Percentiles rank a stretch among this genome's conserved stretches.
Evolutionary conservation across 1,140 invertebrate genomes (phyloP).

Genomic region (Brachionus manjavacas): DNA sequence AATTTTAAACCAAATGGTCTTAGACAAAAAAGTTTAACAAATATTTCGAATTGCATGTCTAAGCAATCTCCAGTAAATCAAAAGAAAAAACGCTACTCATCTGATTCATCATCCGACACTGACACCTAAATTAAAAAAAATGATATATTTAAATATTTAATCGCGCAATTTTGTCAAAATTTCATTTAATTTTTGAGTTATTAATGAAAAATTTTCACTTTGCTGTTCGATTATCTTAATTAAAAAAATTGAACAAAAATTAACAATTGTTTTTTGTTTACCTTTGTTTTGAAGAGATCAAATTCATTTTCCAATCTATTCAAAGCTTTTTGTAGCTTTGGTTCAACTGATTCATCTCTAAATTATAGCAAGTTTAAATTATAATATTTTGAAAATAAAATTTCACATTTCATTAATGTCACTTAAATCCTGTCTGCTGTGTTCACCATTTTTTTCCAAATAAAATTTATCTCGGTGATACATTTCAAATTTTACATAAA

Average conservation of each 20-base stretch:
- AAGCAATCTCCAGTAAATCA: background rate
- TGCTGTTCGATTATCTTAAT: background rate
- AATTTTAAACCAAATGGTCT: background rate
- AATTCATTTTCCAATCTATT: background rate
- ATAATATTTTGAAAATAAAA: background rate
- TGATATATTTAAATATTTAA: background rate
- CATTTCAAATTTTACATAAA: slow-evolving; percentile 42
- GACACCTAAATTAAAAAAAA: background rate
- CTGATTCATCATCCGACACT: slow-evolving; percentile 6
- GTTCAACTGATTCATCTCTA: background rate
- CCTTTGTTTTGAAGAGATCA: background rate
- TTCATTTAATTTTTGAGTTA: background rate
- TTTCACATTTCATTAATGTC: background rate
- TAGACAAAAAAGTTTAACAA: background rate
- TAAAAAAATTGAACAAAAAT: background rate
- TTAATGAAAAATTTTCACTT: background rate
- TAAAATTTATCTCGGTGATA: slow-evolving; percentile 12
- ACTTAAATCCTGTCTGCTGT: background rate
- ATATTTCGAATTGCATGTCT: background rate
- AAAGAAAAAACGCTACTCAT: background rate
- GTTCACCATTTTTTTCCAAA: background rate
- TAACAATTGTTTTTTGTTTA: background rate
- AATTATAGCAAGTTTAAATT: background rate
- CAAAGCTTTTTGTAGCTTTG: background rate
- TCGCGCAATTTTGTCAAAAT: background rate